Evolutionary conservation across 2,797 vertebrate genomes (phyloP).

Genomic region (Ctenosaura bakeri): DNA sequence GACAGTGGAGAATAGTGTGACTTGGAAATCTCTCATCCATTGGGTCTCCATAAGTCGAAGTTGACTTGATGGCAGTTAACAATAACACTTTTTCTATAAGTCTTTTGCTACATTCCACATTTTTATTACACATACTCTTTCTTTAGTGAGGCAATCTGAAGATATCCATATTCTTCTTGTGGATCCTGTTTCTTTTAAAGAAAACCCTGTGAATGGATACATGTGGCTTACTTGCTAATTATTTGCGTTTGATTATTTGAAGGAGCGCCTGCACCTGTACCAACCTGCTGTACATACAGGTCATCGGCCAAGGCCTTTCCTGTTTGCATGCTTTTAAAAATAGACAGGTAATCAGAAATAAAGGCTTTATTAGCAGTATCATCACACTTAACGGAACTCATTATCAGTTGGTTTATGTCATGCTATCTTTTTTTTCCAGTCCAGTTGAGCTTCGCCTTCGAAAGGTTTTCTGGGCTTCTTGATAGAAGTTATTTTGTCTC

Average conservation of each 20-base stretch:
- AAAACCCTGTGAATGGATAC: background rate
- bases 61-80: background rate
- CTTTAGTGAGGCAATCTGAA: background rate
- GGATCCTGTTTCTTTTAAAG: background rate
- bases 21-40: too few relatives aligned
- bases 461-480: background rate
- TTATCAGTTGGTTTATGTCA: background rate
- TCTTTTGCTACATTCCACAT: background rate
- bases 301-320: background rate
- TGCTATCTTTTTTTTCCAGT: background rate
- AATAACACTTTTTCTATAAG: background rate
- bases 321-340: background rate
- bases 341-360: background rate
- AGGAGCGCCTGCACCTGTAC: background rate
- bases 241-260: background rate
- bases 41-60: too few relatives aligned
- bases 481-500: background rate
- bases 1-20: too few relatives aligned
- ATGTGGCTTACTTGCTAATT: background rate
- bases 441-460: background rate
- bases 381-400: background rate
- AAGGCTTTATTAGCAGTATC: background rate
- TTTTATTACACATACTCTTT: background rate
- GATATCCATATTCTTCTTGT: background rate
- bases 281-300: background rate